Base-by-base conservation (phyloP, 2,888 invertebrate species). In the Limnephilus marmoratus region DNA sequence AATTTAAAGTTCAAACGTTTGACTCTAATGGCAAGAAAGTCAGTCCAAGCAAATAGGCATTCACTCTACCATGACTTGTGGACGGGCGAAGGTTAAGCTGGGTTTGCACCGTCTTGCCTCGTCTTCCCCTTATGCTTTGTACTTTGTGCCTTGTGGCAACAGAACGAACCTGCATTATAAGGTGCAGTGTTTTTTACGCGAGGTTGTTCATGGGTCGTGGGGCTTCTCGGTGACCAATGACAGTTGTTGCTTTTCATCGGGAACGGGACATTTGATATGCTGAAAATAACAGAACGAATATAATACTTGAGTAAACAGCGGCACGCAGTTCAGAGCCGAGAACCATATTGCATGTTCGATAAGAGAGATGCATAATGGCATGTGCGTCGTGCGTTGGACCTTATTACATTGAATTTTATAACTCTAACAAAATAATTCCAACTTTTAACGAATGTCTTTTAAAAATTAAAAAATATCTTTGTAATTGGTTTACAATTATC, bases 171-270 rank as follows among this genome's bases (percentile, higher is more conserved):
- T 68, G 24, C 68, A 31, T 53, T 68, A 68, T 45, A 9, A 31
- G 24, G 91, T 45, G 80, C n/a, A 45, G 91, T 83, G n/a, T 83
- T 91, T 91, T 85, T 89, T 90, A 41, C 85, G 53, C 34, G 29
- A 13, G 68, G 68, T 68, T n/a, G 5, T 24, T 68, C 53, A 49
- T 49, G n/a, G 81, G 82, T 90, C 92, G 89, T 89, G 90, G 87
- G 93, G 93, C 93, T 93, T 93, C 93, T 80, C 86, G 34, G 92
- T 90, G 85, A 91, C 81, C 91, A 92, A 92, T 93, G 93, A 93
- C 93, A 93, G 93, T 93, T 92, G 93, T 92, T 91, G 92, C 92
- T 93, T 68, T 92, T 80, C 90, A 88, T 81, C 80, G 90, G 90
- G 85, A 93, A 89, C 89, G 92, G 81, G 93, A 90, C 86, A 93